phyloP scores from a whole-genome alignment of 2,797 vertebrate genomes.

The Lagorchestes hirsutus region DNA sequence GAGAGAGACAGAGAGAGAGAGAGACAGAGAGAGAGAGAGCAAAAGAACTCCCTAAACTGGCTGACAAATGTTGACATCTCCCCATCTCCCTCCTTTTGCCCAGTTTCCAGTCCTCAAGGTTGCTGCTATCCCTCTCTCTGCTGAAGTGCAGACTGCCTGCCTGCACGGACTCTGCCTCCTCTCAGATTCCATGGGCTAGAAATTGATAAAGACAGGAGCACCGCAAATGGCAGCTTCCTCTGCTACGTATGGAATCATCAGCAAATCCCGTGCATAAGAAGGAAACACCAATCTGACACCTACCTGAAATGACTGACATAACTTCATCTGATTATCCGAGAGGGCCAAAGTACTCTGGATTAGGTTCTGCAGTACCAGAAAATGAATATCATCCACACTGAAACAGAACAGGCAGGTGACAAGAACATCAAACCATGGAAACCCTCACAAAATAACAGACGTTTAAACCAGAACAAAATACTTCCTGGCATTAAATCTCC shows the following conservation, averaged over 20 bases:
- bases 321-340: slow-evolving; percentile 95
- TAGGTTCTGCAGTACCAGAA: slow-evolving; percentile 94
- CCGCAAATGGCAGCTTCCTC: neutral
- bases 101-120: neutral
- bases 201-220: neutral
- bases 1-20: too few species aligned
- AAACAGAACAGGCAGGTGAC: slow-evolving; percentile 37
- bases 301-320: slow-evolving; percentile 95
- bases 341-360: slow-evolving; percentile 97
- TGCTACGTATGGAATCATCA: neutral
- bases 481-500: neutral
- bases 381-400: slow-evolving; percentile 93
- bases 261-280: accelerated
- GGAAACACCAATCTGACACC: accelerated
- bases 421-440: neutral
- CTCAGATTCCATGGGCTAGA: neutral
- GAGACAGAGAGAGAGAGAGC: too few species aligned
- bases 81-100: neutral
- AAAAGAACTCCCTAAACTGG: too few species aligned
- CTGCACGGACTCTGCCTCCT: neutral
- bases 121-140: neutral
- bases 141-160: neutral
- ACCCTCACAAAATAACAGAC: neutral
- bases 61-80: accelerated
- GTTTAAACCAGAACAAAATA: neutral